Evolutionary conservation across 2,888 invertebrate genomes (phyloP).

Genomic region (Lagria hirta): DNA sequence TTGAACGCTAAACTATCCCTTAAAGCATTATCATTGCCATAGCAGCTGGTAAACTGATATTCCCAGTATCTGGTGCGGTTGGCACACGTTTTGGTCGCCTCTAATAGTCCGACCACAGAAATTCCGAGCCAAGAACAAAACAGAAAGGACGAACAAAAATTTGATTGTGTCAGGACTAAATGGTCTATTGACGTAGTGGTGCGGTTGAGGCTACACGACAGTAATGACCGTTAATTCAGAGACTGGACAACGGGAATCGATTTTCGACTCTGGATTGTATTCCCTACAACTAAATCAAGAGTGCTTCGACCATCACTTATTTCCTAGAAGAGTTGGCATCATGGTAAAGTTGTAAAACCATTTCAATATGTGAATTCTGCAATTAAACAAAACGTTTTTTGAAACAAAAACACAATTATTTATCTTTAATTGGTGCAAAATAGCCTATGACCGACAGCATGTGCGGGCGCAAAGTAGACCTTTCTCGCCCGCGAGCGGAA

Average conservation of each 20-base stretch:
- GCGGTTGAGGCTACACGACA: slow-evolving; percentile 18
- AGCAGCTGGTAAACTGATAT: slow-evolving; percentile 18
- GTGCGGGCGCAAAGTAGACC: too few species aligned
- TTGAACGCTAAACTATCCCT: slow-evolving; percentile 24
- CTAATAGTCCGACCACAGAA: slow-evolving; percentile 13
- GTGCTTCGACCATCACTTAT: too few species aligned
- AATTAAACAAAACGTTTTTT: too few species aligned
- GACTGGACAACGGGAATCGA: slow-evolving; percentile 30
- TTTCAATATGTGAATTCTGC: too few species aligned
- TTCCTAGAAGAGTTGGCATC: too few species aligned
- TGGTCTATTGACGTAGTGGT: neutral
- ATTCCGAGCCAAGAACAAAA: slow-evolving; percentile 3
- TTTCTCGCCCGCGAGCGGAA: too few species aligned
- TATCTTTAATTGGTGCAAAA: too few species aligned
- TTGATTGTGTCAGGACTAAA: slow-evolving; percentile 5
- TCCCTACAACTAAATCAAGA: too few species aligned
- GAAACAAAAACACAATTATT: too few species aligned
- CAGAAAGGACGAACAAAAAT: slow-evolving; percentile 13
- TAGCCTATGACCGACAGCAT: too few species aligned
- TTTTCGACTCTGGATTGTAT: too few species aligned
- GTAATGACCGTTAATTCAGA: slow-evolving; percentile 31
- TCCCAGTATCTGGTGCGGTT: slow-evolving; percentile 12
- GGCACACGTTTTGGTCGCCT: slow-evolving; percentile 9
- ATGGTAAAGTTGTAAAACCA: too few species aligned
- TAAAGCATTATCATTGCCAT: slow-evolving; percentile 17